Evolutionary conservation across 2,113 vertebrate genomes (phyloP).

Genomic region (Zosterops japonicus): DNA sequence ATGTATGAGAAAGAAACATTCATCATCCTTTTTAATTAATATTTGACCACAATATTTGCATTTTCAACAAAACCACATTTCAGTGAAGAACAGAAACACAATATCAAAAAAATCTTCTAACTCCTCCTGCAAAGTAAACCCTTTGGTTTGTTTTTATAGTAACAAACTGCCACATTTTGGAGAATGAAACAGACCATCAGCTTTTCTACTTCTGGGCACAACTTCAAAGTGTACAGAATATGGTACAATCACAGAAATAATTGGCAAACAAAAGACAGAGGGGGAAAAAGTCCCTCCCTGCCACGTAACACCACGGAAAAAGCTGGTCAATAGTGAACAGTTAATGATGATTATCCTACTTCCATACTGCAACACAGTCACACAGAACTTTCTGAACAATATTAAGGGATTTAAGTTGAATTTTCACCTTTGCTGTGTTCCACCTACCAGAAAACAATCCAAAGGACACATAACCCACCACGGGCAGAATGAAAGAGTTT

Average conservation of each 20-base stretch:
- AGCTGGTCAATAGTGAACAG: background rate
- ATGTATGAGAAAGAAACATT: background rate
- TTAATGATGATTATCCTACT: background rate
- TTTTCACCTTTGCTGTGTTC: background rate
- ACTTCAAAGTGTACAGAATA: background rate
- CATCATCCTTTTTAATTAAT: conserved; percentile 18
- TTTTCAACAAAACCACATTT: background rate
- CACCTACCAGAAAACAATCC: background rate
- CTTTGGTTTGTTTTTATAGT: background rate
- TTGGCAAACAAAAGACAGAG: background rate
- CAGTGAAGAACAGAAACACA: background rate
- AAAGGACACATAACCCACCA: background rate
- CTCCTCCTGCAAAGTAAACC: background rate
- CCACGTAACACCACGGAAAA: fast-evolving
- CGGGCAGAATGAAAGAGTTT: background rate
- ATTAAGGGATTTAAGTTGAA: background rate
- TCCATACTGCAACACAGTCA: background rate
- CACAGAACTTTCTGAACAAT: background rate
- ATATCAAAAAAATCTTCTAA: background rate
- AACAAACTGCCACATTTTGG: background rate
- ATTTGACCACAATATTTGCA: background rate
- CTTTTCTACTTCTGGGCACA: background rate
- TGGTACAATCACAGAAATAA: background rate
- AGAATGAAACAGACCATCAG: background rate
- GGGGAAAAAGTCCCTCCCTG: background rate